Evolutionary conservation across 2,888 invertebrate genomes (phyloP).

Genomic region (Liopterus haemorrhoidalis): DNA sequence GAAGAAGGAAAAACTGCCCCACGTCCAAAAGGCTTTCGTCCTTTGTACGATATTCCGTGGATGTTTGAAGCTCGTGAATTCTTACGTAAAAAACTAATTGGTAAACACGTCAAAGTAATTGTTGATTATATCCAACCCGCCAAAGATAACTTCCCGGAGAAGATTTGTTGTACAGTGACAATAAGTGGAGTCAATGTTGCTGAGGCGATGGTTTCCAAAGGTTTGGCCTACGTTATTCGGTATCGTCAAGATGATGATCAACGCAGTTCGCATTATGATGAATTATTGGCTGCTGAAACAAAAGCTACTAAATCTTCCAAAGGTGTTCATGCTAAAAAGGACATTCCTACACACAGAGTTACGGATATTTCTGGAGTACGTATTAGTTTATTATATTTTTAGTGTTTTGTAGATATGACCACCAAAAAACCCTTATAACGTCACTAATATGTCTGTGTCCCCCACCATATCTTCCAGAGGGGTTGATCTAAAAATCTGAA

Average conservation of each 20-base stretch:
- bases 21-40: slow-evolving; percentile 71
- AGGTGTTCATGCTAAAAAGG: slow-evolving; percentile 84
- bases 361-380: slow-evolving; percentile 74
- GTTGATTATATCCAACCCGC: slow-evolving; percentile 97
- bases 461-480: too few species aligned
- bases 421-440: too few species aligned
- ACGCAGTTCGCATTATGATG: slow-evolving; percentile 89
- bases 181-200: slow-evolving; percentile 85
- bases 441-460: too few species aligned
- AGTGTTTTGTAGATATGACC: too few species aligned
- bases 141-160: slow-evolving; percentile 89
- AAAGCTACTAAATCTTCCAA: slow-evolving; percentile 82
- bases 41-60: slow-evolving; percentile 96
- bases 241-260: slow-evolving; percentile 96
- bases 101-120: slow-evolving; percentile 86
- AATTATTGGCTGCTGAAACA: slow-evolving; percentile 84
- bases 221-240: slow-evolving; percentile 85
- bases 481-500: too few species aligned
- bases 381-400: too few species aligned
- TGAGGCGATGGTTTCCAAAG: slow-evolving; percentile 87
- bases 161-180: slow-evolving; percentile 87
- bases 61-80: slow-evolving; percentile 99
- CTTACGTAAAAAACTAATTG: slow-evolving; percentile 88
- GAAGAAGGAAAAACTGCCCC: slow-evolving; percentile 65
- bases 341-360: slow-evolving; percentile 74